These are phyloP conservation scores for Drosophila rellima DNA, from an alignment of 2,888 invertebrate genomes.

Conservation along the genomic window DNA sequence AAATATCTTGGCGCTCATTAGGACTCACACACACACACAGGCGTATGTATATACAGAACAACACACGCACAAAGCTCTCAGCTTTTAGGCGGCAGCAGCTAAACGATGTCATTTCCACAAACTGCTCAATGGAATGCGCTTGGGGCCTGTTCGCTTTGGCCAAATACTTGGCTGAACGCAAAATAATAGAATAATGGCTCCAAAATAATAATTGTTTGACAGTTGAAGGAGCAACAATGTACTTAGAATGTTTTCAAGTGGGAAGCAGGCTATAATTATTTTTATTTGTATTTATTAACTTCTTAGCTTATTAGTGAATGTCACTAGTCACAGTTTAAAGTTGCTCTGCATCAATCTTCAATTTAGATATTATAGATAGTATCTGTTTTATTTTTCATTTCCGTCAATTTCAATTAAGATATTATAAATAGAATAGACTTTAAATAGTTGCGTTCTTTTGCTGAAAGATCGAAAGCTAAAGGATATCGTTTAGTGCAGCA, in stretches of 20 bases:
- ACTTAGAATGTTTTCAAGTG: background rate
- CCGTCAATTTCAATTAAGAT: too few species aligned
- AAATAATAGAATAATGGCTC: constrained; percentile 16
- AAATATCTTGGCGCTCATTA: constrained; percentile 61
- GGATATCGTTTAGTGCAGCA: background rate
- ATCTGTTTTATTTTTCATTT: too few species aligned
- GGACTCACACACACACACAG: constrained; percentile 26
- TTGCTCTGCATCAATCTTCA: too few species aligned
- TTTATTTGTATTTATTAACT: too few species aligned
- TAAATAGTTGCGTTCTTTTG: too few species aligned
- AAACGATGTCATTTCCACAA: constrained; percentile 69
- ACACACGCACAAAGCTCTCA: constrained; percentile 39
- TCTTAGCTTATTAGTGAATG: too few species aligned
- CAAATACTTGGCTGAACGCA: background rate
- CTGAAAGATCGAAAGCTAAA: background rate
- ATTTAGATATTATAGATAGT: too few species aligned
- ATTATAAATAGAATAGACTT: too few species aligned
- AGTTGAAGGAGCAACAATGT: constrained; percentile 12
- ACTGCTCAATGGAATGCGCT: constrained; percentile 53
- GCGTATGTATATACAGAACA: too few species aligned
- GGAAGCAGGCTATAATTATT: background rate
- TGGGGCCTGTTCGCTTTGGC: constrained; percentile 24
- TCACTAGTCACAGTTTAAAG: too few species aligned
- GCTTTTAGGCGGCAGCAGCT: constrained; percentile 53
- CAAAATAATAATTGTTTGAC: constrained; percentile 45